phyloP scores from a whole-genome alignment of 23 tunicate genomes.

The Trididemnum nubilum region DNA sequence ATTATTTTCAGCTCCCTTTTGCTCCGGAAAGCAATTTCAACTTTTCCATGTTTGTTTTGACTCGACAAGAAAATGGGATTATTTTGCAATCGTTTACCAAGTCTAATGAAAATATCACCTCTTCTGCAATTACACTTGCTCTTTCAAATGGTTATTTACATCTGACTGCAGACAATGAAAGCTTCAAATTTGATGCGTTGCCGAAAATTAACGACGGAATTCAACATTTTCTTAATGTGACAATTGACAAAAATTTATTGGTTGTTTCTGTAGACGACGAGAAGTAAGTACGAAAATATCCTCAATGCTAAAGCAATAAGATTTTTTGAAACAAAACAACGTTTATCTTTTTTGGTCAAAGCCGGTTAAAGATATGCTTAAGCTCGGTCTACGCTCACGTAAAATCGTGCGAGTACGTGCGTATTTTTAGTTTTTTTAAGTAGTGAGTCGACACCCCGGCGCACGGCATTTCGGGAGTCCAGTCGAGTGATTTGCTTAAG shows the following conservation, averaged over 20 bases:
- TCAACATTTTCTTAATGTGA: constrained; percentile 22
- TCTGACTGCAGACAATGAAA: neutral
- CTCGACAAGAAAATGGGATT: constrained; percentile 24
- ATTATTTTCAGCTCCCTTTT: constrained; percentile 20
- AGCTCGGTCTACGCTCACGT: too few species aligned
- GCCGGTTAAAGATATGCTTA: too few species aligned
- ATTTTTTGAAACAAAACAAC: too few species aligned
- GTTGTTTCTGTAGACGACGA: constrained; percentile 12
- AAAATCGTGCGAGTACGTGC: too few species aligned
- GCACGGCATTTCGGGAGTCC: too few species aligned
- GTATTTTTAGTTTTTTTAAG: too few species aligned
- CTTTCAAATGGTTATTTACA: constrained; percentile 1
- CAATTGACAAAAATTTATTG: neutral
- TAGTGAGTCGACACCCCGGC: too few species aligned
- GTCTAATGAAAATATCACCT: neutral
- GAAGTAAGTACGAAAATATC: constrained; percentile 8
- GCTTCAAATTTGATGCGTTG: neutral
- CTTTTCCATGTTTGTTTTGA: constrained; percentile 48
- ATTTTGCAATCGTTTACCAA: constrained; percentile 9
- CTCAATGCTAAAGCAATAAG: too few species aligned
- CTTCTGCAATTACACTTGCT: neutral
- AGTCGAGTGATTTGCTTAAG: too few species aligned
- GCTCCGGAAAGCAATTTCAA: neutral
- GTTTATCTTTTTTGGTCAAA: too few species aligned
- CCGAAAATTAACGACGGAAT: constrained; percentile 15